These are phyloP conservation scores for Panonychus citri DNA, from an alignment of 1,140 invertebrate species.

Conservation along the genomic window DNA sequence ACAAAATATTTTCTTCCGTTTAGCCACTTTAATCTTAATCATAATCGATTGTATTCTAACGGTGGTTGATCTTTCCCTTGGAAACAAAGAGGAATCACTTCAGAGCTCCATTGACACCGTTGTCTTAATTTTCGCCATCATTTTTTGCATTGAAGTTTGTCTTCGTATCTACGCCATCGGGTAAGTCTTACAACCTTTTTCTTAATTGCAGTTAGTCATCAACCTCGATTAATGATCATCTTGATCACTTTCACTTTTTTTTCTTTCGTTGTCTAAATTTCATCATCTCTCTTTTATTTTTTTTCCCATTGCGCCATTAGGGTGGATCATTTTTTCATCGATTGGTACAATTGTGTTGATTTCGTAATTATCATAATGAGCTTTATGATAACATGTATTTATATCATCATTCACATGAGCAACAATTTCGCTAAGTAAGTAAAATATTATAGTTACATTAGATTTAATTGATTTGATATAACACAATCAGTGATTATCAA, in stretches of 20 bases:
- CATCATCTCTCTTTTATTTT: conserved; percentile 10
- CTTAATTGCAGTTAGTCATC: too few species aligned
- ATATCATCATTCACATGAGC: conserved; percentile 15
- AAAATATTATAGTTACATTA: background rate
- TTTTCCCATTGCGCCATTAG: conserved; percentile 14
- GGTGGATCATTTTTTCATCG: conserved; percentile 20
- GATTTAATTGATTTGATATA: too few species aligned
- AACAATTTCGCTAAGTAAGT: conserved; percentile 12
- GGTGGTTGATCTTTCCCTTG: conserved; percentile 21
- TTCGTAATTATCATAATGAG: conserved; percentile 25
- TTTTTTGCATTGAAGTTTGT: conserved; percentile 24
- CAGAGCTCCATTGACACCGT: conserved; percentile 13
- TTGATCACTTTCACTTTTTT: too few species aligned
- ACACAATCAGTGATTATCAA: too few species aligned
- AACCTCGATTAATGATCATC: too few species aligned
- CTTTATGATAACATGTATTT: conserved; percentile 24
- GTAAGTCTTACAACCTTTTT: conserved; percentile 16
- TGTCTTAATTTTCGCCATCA: conserved; percentile 22
- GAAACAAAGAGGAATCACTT: conserved; percentile 12
- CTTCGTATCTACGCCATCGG: conserved; percentile 23
- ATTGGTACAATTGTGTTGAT: conserved; percentile 26
- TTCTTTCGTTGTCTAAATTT: background rate
- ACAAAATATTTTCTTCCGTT: conserved; percentile 6
- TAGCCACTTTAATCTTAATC: conserved; percentile 19
- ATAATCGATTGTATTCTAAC: conserved; percentile 23